Conservation (phyloP, 1,140 invertebrate species). For the Lepidurus apus region DNA sequence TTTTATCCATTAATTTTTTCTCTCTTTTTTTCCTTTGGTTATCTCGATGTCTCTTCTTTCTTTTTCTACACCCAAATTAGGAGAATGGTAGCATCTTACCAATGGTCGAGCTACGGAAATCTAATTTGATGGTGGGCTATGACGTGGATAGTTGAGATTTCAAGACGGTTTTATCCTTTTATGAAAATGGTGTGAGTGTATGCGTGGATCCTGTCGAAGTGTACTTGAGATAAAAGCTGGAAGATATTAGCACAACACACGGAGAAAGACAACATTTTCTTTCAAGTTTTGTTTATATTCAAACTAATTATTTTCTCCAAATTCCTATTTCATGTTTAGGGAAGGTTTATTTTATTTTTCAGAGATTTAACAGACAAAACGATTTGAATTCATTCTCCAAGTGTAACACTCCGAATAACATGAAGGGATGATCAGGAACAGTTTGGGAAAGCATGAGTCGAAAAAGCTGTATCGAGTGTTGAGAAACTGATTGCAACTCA, state of each 20-base stretch:
- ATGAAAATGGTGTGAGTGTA: slow-evolving; percentile 24
- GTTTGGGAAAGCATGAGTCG: too few relatives aligned
- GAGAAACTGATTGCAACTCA: too few relatives aligned
- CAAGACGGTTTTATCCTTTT: neutral
- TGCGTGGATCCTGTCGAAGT: neutral
- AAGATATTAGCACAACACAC: slow-evolving; percentile 24
- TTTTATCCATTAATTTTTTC: slow-evolving; percentile 22
- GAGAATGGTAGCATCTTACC: slow-evolving; percentile 55
- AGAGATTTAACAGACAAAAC: too few relatives aligned
- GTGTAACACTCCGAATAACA: too few relatives aligned
- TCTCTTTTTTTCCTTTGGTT: slow-evolving; percentile 23
- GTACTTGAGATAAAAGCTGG: slow-evolving; percentile 16
- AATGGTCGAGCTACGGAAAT: slow-evolving; percentile 57
- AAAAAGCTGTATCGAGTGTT: too few relatives aligned
- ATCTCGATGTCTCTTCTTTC: neutral
- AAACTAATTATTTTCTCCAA: too few relatives aligned
- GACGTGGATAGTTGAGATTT: slow-evolving; percentile 49
- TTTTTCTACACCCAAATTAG: neutral
- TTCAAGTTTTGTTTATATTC: too few relatives aligned
- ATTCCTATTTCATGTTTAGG: too few relatives aligned
- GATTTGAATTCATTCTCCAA: too few relatives aligned
- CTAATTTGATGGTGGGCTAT: slow-evolving; percentile 50
- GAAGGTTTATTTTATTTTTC: too few relatives aligned
- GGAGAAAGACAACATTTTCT: neutral
- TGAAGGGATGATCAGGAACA: too few relatives aligned